phyloP scores from a whole-genome alignment of 1,140 invertebrate genomes.

The Drosophila pruinosa region DNA sequence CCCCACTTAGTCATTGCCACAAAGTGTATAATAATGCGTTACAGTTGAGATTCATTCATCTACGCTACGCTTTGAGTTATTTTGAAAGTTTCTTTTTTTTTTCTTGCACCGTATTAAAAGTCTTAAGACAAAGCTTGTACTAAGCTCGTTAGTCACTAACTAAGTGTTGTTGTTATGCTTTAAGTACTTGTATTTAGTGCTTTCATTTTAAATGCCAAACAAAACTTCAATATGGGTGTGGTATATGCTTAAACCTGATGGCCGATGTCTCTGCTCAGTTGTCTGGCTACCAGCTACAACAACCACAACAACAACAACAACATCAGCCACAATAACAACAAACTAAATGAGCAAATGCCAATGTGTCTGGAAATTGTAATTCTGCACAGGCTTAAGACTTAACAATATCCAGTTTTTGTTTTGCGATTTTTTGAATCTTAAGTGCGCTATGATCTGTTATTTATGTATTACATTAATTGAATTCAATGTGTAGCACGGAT shows the following conservation, averaged over 20 bases:
- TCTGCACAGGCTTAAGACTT: constrained; percentile 15
- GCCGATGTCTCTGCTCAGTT: constrained; percentile 2
- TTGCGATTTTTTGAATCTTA: constrained; percentile 1
- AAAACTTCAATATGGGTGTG: constrained; percentile 34
- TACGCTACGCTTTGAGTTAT: constrained; percentile 19
- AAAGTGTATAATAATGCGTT: constrained; percentile 18
- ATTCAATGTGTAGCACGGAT: background rate
- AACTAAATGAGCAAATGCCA: constrained; percentile 24
- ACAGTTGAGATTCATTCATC: constrained; percentile 27
- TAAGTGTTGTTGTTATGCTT: constrained; percentile 4
- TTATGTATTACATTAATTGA: constrained; percentile 26
- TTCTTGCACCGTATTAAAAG: background rate
- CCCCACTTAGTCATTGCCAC: background rate
- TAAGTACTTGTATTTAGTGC: constrained; percentile 12
- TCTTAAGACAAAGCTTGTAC: background rate
- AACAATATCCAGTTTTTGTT: constrained; percentile 29
- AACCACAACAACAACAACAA: background rate
- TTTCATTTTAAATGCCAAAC: constrained; percentile 40
- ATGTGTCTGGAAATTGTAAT: constrained; percentile 40
- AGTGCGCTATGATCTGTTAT: constrained; percentile 13
- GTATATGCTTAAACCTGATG: constrained; percentile 33
- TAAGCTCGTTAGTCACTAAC: constrained; percentile 2
- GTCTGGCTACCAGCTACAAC: constrained; percentile 2
- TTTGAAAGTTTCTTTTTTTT: constrained; percentile 26
- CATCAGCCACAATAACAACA: background rate